Evolutionary conservation across 2,113 vertebrate genomes (phyloP), one percentile per base, ranked within the genome.

Genomic region (Megaleporinus macrocephalus): DNA sequence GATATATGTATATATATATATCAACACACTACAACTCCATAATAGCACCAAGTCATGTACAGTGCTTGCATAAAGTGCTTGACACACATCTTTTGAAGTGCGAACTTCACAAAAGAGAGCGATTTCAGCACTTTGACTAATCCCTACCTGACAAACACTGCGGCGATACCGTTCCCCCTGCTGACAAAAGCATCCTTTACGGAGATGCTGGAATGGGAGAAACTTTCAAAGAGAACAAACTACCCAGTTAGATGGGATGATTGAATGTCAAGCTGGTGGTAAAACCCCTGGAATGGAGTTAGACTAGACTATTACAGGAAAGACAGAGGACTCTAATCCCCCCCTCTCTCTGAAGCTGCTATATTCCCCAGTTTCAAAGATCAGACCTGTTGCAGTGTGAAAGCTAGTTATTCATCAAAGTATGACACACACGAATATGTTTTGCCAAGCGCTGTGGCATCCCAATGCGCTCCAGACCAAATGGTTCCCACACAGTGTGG

Each of bases 41-140:
- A 33, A 47, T 53, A 12, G 47, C 81, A 36, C 73, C 82, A 87
- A 81, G 66, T 82, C 71, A 84, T 65, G 84, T 77, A 62, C 65
- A 87, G 85, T 79, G 76, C 76, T 84, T 80, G 82, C 22, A 59
- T 26, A 36, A 49, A 86, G 75, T 85, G 26, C 84, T 80, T 85
- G 86, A 87, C 84, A 80, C 63, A 68, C 85, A 89, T 85, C 72
- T 90, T 89, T n/a, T n/a, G n/a, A n/a, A n/a, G n/a, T 93, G 84
- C 85, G 80, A 76, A 73, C 77, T 81, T 78, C 80, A 89, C 88
- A 89, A 89, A 90, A 83, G 86, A 86, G 84, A 74, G 87, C 86
- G n/a, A 80, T 70, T 87, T 90, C 87, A 89, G 89, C 83, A 89
- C 49, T 89, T 88, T 77, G 63, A 75, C 27, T 88, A 88, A 77